Conservation (phyloP, 1,140 invertebrate genomes). For the Homarus americanus region DNA sequence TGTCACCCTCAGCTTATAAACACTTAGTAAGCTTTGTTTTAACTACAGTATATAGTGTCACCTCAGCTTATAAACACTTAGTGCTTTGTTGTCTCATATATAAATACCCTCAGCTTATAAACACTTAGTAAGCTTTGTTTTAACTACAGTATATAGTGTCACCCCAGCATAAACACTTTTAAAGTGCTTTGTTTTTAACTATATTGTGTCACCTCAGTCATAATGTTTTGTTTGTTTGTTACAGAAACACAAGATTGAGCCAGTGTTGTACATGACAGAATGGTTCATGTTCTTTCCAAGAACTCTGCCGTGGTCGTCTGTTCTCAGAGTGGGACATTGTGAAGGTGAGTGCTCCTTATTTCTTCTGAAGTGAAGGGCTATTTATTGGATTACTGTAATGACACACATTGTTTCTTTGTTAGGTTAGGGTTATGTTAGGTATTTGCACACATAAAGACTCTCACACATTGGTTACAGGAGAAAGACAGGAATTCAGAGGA, state of each 20-base stretch:
- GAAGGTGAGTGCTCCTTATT: constrained; percentile 92
- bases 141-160: background rate
- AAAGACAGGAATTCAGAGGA: too few species aligned
- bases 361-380: too few species aligned
- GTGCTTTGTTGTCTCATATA: too few species aligned
- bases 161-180: too few species aligned
- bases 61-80: too few species aligned
- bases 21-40: constrained; percentile 84
- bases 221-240: background rate
- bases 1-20: constrained; percentile 90
- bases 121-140: constrained; percentile 84
- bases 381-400: too few species aligned
- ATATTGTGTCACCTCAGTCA: too few species aligned
- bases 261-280: constrained; percentile 97
- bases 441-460: too few species aligned
- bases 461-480: too few species aligned
- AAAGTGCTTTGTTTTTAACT: too few species aligned
- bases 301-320: constrained; percentile 95
- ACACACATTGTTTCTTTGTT: too few species aligned
- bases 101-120: constrained; percentile 90
- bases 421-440: too few species aligned
- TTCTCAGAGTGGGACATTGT: constrained; percentile 98
- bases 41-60: background rate
- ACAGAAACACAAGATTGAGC: constrained; percentile 92
- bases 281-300: constrained; percentile 98